Base-by-base conservation (phyloP, 2,888 invertebrate genomes). In the Salpingus planirostris region DNA sequence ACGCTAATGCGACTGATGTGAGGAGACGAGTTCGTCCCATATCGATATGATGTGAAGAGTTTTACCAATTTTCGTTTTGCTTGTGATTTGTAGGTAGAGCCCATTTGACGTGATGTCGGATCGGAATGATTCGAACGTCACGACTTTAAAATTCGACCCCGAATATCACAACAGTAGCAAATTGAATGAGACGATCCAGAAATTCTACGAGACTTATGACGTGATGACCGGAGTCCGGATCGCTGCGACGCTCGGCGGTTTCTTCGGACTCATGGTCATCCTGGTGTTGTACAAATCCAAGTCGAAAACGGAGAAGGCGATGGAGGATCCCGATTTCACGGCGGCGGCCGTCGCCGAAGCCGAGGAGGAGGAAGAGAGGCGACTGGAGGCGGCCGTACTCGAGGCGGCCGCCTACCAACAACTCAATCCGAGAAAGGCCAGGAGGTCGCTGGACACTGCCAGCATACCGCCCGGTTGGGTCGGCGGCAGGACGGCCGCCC, bases 191-290 rank as follows among this genome's bases (percentile, higher is more conserved):
- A n/a, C n/a, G n/a, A n/a, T n/a, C n/a, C n/a, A n/a, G n/a, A 50
- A 62, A 60, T 90, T 86, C 68, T 89, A 87, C 71, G 80, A 82
- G 53, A 86, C 88, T 21, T 92, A 92, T 68, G 89, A 91, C 72
- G 85, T 85, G 64, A 90, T 89, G 89, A 91, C 90, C 53, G 91
- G 91, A 46, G 79, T 91, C 44, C 77, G 90, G 46, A 91, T 91
- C 65, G 91, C 91, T 50, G 86, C 86, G 49, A 91, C 91, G 2
- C 71, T 92, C 30, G 89, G 90, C 53, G 88, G 88, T 52, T 89
- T 91, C 67, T 91, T 91, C 67, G 82, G 85, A 43, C 72, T 91
- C 54, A 90, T 91, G 83, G 88, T 90, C 27, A 80, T 91, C 61
- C 74, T 91, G 58, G 84, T 92, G 51, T 77, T 91, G 43, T 91